phyloP scores from a whole-genome alignment of 2,113 vertebrate species.

The Pseudois nayaur region DNA sequence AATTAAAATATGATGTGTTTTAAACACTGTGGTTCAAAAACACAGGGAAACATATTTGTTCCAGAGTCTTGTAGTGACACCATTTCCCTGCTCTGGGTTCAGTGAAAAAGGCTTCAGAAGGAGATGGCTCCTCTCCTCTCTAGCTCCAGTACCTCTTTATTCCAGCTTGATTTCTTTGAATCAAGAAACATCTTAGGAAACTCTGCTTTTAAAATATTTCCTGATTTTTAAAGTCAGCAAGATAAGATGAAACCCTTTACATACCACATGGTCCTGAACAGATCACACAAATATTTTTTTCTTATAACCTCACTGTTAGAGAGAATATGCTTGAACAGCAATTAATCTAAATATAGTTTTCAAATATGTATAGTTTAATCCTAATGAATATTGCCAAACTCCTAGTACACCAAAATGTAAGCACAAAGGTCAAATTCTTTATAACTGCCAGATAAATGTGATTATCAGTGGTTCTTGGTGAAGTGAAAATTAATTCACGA shows the following conservation, averaged over 20 bases:
- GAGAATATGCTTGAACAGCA: neutral
- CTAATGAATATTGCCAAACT: neutral
- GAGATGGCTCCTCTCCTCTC: neutral
- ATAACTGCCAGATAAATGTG: neutral
- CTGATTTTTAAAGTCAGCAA: neutral
- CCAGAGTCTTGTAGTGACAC: neutral
- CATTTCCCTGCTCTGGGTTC: neutral
- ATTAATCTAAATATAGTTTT: slow-evolving; percentile 17
- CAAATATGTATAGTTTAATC: slow-evolving; percentile 34
- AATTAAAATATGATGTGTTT: slow-evolving; percentile 63
- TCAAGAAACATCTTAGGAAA: neutral
- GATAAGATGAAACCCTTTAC: neutral
- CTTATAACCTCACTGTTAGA: neutral
- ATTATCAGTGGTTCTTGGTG: neutral
- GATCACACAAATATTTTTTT: neutral
- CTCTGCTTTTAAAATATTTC: neutral
- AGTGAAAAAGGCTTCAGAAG: neutral
- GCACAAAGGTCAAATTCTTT: slow-evolving; percentile 10
- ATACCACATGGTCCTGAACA: neutral
- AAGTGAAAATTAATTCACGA: neutral
- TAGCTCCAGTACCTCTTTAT: neutral
- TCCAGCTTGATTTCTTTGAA: slow-evolving; percentile 30
- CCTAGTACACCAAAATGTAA: neutral
- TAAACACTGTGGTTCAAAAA: slow-evolving; percentile 17
- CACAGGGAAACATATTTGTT: slow-evolving; percentile 26